Evolutionary conservation across 2,888 invertebrate genomes (phyloP), one percentile per base, ranked within the genome.

Genomic region (Melieria picta): DNA sequence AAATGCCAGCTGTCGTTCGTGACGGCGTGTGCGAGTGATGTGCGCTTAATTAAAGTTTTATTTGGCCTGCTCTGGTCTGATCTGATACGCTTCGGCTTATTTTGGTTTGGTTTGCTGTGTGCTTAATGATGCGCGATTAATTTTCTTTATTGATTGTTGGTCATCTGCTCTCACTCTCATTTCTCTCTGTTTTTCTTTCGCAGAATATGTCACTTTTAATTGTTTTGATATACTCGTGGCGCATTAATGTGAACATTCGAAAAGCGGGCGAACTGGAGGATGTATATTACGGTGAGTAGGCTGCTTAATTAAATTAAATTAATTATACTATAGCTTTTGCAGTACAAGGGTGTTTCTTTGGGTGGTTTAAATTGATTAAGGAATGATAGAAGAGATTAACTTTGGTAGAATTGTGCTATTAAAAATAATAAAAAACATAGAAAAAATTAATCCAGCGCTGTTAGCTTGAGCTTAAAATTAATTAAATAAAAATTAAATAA

Each of bases 201-300:
- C 90, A 93, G 93, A 93, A 93, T 88, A 91, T 93, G 85, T 93
- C 93, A 76, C 91, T 93, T 80, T 82, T 93, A 79, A 93, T 93
- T 80, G 91, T 93, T 74, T 88, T 93, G 77, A 88, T 93, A 79
- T 93, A 93, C 85, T 92, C 92, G 81, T 93, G 93, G 93, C 89
- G 92, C 81, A 92, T 93, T 76, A 91, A 91, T 76, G 90, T 91
- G 75, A 93, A 93, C 81, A 90, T 92, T 73, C 91, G 91, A 83
- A 91, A 91, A 80, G 91, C 90, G 82, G 90, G 90, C 65, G 91
- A 91, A 72, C 85, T 93, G 72, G 92, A 92, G 81, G 93, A 93
- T 84, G 93, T 93, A 76, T 93, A 93, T 87, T 93, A 93, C 85
- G 93, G 93, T 93, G 84, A 90, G 90, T 80, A 7, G 30, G 30